Base-by-base conservation (phyloP, 1,140 invertebrate genomes). In the Gonatopus flavifemur region DNA sequence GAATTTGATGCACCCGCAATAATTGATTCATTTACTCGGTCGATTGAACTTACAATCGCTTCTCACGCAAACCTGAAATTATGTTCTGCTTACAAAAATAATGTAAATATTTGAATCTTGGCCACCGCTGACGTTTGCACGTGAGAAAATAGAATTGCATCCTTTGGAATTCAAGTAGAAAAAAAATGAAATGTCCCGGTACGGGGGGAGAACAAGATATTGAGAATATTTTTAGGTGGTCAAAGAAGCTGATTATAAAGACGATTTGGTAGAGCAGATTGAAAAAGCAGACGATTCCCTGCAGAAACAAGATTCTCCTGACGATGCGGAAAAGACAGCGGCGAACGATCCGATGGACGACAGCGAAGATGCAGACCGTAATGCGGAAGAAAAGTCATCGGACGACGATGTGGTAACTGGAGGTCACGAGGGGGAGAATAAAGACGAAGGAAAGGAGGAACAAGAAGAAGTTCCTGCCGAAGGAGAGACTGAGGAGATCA, bases 381-480 rank as follows among this genome's bases (percentile, higher is more conserved):
- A 59, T 15, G 22, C 30, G 16, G 46, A 47, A 10, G 43, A 48
- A 20, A 41, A 46, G 20, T 40, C 52, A 19, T 70, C 71, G 35
- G 77, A 78, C 59, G 69, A 79, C 50, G 74, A 67, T 63, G 76
- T 76, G 42, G 66, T 60, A 28, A 24, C 33, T 4, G 33, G 37
- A 35, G 44, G 38, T 13, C 28, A 39, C 19, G 22, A 55, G 46
- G 66, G 63, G 28, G 62, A 62, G 15, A 61, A 67, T 40, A 72
- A 77, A 49, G 71, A 77, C 57, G 74, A 81, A 59, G 73, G 77
- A 57, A 72, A 33, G 6, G n/a, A 38, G 1, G 18, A 44, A 4
- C 20, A 74, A 45, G 71, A 70, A 57, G 72, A 72, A 61, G 69
- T 74, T 49, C 66, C 62, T 44, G 74, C 70, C 42, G 70, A 67